Base-by-base conservation (phyloP, 2,797 vertebrate species). In the Echiichthys vipera region DNA sequence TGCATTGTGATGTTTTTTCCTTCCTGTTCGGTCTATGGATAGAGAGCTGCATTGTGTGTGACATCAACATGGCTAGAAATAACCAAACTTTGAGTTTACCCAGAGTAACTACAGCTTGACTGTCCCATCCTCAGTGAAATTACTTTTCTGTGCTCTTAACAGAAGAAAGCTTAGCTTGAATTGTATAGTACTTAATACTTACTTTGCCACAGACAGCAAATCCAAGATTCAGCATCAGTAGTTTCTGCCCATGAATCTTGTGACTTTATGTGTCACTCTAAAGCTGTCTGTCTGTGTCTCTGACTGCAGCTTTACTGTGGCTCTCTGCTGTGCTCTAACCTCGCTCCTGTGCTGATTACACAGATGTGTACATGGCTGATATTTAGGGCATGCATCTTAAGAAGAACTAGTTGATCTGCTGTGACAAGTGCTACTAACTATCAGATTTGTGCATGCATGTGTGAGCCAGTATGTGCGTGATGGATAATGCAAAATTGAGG, bases 351-450 rank as follows among this genome's bases (percentile, higher is more conserved):
- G 78, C 87, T 42, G 88, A 91, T 89, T 83, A 88, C 84, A 87
- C 91, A 88, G 82, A 89, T 84, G 88, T 83, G 88, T 50, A 84
- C 80, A 64, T n/a, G 71, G 55, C 59, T 29, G 65, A 86, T 88
- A 94, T 94, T 88, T 92, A 93, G 92, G 92, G 32, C 93, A 92
- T 8, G 62, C 56, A 63, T 88, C 86, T 83, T 88, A 91, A 89
- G 77, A 81, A 73, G 77, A 85, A 76, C 78, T 47, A 65, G 70
- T 55, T 71, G 73, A 89, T 85, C 82, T 72, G 67, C 67, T 39
- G 73, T 39, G 58, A 80, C 78, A 68, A 82, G 64, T 80, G 49
- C 25, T 9, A 36, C 58, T 65, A 37, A 70, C 63, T 30, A 45
- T 47, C 34, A 45, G 59, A n/a, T 30, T 37, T 63, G 65, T 5